These are phyloP conservation scores for Drosophila algonquin DNA, from an alignment of 2,888 invertebrate species.

Conservation along the genomic window DNA sequence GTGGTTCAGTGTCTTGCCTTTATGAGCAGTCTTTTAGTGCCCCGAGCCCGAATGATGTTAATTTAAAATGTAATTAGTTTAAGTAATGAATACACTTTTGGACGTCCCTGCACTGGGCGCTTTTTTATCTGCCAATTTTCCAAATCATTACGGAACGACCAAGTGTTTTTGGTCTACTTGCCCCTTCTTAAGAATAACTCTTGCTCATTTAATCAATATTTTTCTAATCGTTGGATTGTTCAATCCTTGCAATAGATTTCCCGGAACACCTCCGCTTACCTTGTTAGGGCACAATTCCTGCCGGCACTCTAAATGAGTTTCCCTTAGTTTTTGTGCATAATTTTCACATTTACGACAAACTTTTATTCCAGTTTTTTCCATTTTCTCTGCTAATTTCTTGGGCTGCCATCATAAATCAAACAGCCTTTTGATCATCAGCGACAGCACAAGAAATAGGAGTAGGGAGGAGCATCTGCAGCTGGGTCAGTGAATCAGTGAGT, in stretches of 20 bases:
- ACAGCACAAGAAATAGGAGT: slow-evolving; percentile 1
- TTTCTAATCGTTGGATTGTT: neutral
- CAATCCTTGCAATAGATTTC: slow-evolving; percentile 8
- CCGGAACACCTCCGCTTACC: slow-evolving; percentile 22
- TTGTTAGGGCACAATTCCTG: slow-evolving; percentile 25
- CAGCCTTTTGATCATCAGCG: slow-evolving; percentile 75
- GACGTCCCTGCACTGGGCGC: slow-evolving; percentile 29
- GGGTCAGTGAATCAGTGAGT: slow-evolving; percentile 4
- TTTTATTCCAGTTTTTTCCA: slow-evolving; percentile 46
- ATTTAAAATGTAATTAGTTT: slow-evolving; percentile 79
- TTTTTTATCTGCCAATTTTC: slow-evolving; percentile 56
- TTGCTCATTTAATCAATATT: neutral
- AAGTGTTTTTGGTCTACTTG: neutral
- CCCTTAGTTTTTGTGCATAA: slow-evolving; percentile 59
- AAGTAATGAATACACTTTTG: slow-evolving; percentile 80
- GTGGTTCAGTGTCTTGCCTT: slow-evolving; percentile 36
- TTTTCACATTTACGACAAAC: slow-evolving; percentile 69
- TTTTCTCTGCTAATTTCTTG: slow-evolving; percentile 63
- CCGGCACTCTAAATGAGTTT: slow-evolving; percentile 68
- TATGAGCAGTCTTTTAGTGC: slow-evolving; percentile 62
- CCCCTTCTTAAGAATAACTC: neutral
- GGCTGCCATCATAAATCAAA: slow-evolving; percentile 74
- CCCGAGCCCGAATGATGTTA: slow-evolving; percentile 58
- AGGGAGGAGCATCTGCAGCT: neutral
- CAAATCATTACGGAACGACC: slow-evolving; percentile 31